A percentile compares a stretch with the other conserved stretches of the same genome.
These are phyloP conservation scores for Bryconaethiops microstoma DNA, from an alignment of 2,797 vertebrate species.

Conservation along the genomic window DNA sequence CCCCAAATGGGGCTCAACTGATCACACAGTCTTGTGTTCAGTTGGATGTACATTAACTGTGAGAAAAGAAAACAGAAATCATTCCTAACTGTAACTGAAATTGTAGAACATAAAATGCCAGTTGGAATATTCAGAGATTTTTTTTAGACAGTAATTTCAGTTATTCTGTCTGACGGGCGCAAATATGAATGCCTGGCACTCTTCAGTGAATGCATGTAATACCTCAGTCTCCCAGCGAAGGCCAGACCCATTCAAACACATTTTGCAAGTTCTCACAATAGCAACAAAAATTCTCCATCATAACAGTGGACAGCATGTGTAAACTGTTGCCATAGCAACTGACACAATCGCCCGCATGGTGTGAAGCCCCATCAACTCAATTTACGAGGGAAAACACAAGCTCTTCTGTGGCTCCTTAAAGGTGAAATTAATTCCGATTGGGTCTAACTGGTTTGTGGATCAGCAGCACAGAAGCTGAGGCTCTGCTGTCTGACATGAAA, in stretches of 20 bases:
- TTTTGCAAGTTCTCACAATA: constrained; percentile 15
- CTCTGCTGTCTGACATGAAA: not conserved
- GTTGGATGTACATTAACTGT: not conserved
- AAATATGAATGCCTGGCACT: constrained; percentile 22
- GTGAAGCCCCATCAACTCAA: not conserved
- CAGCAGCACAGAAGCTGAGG: not conserved
- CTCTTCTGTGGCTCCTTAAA: not conserved
- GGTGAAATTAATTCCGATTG: constrained; percentile 7
- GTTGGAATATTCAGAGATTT: not conserved
- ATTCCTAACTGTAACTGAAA: not conserved
- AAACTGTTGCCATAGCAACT: constrained; percentile 38
- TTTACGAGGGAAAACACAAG: not conserved
- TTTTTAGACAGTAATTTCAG: constrained; percentile 3
- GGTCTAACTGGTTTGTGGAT: not conserved
- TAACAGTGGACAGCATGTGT: constrained; percentile 1
- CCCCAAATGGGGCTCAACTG: not conserved
- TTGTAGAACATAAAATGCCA: not conserved
- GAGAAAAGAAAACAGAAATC: not conserved
- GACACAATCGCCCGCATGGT: not conserved
- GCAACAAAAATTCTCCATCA: constrained; percentile 2
- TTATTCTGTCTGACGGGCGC: constrained; percentile 8
- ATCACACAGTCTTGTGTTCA: constrained; percentile 1
- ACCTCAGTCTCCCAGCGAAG: not conserved
- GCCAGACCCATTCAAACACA: constrained; percentile 35
- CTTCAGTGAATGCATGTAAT: constrained; percentile 21